Base-by-base conservation (phyloP, 2,797 vertebrate species). In the Malurus splendens region DNA sequence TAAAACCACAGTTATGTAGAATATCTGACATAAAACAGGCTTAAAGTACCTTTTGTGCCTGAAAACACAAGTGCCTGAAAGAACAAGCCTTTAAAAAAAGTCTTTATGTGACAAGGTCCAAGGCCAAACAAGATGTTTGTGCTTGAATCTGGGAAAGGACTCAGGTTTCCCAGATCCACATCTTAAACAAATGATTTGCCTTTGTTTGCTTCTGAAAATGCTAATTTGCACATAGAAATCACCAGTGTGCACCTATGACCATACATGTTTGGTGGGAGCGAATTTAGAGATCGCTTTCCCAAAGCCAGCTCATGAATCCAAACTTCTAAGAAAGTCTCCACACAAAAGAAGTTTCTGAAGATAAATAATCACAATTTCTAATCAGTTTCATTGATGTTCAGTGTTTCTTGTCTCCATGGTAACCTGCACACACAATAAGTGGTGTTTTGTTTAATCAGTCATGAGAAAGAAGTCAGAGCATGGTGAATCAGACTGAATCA, bases 391-490 rank as follows among this genome's bases (percentile, higher is more conserved):
- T 90, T 90, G 93, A 91, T 91, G 89, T 47, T 64, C 64, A 32
- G 74, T 17, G 65, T 56, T 90, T 87, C 82, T 85, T 51, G 68
- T 87, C 70, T 39, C 94, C 84, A 50, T 57, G 67, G 91, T 28
- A 91, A 95, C 86, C 10, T 2, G n/a, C 66, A 48, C 48, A 81
- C 70, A 92, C 80, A 93, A 90, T 87, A 93, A 91, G 89, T 87
- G 82, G 82, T 70, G 82, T 93, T 93, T 92, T 91, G 87, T 95
- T 95, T 89, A 91, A 93, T 94, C 90, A 78, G 91, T 75, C 91
- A 90, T 67, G 73, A 94, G 90, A 94, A 87, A 93, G 83, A 78
- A 94, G 86, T 24, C 90, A 14, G 12, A 86, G 56, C 66, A 87
- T 81, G 86, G 87, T 91, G 91, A 92, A 94, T 95, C 89, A 94